These are phyloP conservation scores for Dallia pectoralis DNA, from an alignment of 2,797 vertebrate species.

Conservation along the genomic window DNA sequence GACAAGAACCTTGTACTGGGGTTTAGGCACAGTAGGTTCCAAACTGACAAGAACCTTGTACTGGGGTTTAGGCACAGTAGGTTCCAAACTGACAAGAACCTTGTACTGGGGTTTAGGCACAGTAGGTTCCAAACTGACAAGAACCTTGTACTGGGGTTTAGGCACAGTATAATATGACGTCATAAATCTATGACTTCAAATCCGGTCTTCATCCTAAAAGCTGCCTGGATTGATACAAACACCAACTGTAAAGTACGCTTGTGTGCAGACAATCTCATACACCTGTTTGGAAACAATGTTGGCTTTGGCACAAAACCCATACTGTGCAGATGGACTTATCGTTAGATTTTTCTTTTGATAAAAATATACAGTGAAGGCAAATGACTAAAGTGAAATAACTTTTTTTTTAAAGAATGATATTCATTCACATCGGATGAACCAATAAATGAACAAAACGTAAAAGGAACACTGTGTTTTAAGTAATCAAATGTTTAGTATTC, in stretches of 20 bases:
- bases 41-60: slow-evolving; percentile 20
- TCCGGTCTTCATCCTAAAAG: slow-evolving; percentile 11
- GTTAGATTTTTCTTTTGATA: not conserved
- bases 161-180: no score
- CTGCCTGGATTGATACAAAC: slow-evolving; percentile 3
- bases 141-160: no score
- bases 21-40: not conserved
- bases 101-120: slow-evolving; percentile 1
- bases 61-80: not conserved
- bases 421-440: no score
- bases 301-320: not conserved
- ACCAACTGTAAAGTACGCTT: not conserved
- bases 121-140: slow-evolving; percentile 8
- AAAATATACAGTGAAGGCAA: not conserved
- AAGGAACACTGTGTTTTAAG: no score
- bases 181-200: not conserved
- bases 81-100: slow-evolving; percentile 14
- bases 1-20: slow-evolving; percentile 19
- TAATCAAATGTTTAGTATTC: no score
- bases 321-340: not conserved
- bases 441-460: no score
- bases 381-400: no score
- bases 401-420: no score
- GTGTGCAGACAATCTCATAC: slow-evolving; percentile 1
- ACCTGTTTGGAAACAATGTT: not conserved